Evolutionary conservation across 2,113 vertebrate species (phyloP), one percentile per base, ranked within the genome.

Genomic region (Pycnonotus jocosus): DNA sequence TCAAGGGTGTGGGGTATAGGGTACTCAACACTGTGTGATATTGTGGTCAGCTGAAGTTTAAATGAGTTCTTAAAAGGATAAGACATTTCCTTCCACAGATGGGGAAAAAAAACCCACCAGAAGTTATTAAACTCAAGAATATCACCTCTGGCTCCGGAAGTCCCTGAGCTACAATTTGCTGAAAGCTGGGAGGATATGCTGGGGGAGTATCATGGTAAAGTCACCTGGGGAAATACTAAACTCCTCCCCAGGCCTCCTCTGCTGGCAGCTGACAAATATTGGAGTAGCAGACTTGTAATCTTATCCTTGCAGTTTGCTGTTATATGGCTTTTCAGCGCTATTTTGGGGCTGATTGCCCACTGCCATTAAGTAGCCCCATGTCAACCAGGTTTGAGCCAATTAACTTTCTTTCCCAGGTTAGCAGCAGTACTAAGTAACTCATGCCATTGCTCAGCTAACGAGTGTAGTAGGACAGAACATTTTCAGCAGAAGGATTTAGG

Each of bases 161-260:
- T 82, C 92, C 62, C 95, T 45, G 57, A 93, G 74, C 78, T 79
- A 94, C 87, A 79, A 87, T 95, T 82, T 93, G 92, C 74, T 96
- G 93, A 96, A 96, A 96, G 90, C 72, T 87, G 42, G 19, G 30
- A 91, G 65, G 53, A 87, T 68, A 60, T 56, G 65, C 61, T 44
- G 11, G 12, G 40, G 81, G 66, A 81, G 11, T 58, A 51, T 64
- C 51, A 47, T 0, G 11, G 51, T 42, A 74, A 91, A 94, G 47
- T 71, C 65, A 71, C 35, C 44, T 27, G 53, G 27, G 44, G 69
- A 96, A 91, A 90, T 13, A 50, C 31, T 90, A 56, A 50, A 31
- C 37, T 71, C 27, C 58, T 79, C 30, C 35, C 57, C n/a, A 17
- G 44, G 78, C 53, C 73, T 81, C 69, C 56, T 60, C 48, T 54